Evolutionary conservation across 2,888 invertebrate species (phyloP), one percentile per base, ranked within the genome.

Genomic region (Lamellibrachia satsuma): DNA sequence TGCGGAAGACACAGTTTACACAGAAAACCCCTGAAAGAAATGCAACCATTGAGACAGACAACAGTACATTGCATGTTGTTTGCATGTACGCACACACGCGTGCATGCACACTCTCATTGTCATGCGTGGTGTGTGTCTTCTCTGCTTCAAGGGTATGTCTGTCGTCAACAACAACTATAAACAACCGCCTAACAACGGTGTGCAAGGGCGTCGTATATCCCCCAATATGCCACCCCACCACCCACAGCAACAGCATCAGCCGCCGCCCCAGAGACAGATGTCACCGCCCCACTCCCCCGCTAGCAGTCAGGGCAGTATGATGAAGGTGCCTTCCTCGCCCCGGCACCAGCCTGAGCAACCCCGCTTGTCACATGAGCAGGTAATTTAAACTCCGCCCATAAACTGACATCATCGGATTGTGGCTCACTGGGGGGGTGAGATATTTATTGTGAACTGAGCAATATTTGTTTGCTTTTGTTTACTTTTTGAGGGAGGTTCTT

Each of bases 81-180:
- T 75, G 75, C 22, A 11, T 75, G 75, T n/a, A 3, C n/a, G 75
- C 75, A n/a, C n/a, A n/a, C 22, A 22, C n/a, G 3, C n/a, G 75
- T 22, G 22, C n/a, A 22, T n/a, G 6, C n/a, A n/a, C 75, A 75
- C 75, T 22, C 75, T 75, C 75, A 75, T n/a, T 75, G 75, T 75
- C 22, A 75, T n/a, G 75, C n/a, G 75, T 75, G 75, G 75, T 15
- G 75, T 57, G 57, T 75, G 75, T 75, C 75, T 75, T 75, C 75
- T 75, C 75, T 75, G 75, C 75, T 75, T 75, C 75, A 75, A 75
- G 75, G 75, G 75, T 75, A 6, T 75, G 75, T 75, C 75, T 75
- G 75, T 75, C 75, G 75, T 75, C 75, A 75, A 75, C 75, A 75
- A 75, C 75, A 75, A 75, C 75, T 75, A 75, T 75, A 75, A 75